Evolutionary conservation across 2,888 invertebrate genomes (phyloP).

Genomic region (Eumerus sabulonum): DNA sequence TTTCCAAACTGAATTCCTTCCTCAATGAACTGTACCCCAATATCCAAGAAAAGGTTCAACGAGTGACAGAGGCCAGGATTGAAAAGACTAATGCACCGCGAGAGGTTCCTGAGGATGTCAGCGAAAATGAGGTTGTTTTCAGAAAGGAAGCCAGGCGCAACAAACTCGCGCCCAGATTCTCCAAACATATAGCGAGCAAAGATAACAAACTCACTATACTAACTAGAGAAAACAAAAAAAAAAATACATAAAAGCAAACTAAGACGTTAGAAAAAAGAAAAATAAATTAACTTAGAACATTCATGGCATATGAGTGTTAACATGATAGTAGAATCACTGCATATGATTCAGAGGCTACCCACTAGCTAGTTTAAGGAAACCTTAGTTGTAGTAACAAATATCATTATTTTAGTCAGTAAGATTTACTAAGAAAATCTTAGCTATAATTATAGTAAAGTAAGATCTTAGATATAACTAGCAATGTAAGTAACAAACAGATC

Average conservation of each 20-base stretch:
- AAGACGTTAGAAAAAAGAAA: constrained; percentile 17
- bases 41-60: constrained; percentile 25
- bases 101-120: constrained; percentile 23
- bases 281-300: constrained; percentile 7
- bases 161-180: constrained; percentile 24
- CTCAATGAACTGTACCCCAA: constrained; percentile 31
- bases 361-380: neutral
- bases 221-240: constrained; percentile 53
- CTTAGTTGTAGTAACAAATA: no score
- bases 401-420: constrained; percentile 7
- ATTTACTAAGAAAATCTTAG: neutral
- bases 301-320: constrained; percentile 39
- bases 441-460: neutral
- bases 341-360: constrained; percentile 28
- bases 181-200: constrained; percentile 37
- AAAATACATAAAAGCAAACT: constrained; percentile 54
- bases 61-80: constrained; percentile 18
- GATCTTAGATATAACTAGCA: neutral
- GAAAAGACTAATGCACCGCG: constrained; percentile 21
- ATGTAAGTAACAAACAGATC: neutral
- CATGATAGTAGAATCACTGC: constrained; percentile 19
- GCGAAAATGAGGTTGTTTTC: constrained; percentile 25
- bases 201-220: constrained; percentile 39
- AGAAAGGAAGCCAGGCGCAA: constrained; percentile 46
- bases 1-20: constrained; percentile 35